Evolutionary conservation across 2,888 invertebrate species (phyloP).

Genomic region (Bombylius major): DNA sequence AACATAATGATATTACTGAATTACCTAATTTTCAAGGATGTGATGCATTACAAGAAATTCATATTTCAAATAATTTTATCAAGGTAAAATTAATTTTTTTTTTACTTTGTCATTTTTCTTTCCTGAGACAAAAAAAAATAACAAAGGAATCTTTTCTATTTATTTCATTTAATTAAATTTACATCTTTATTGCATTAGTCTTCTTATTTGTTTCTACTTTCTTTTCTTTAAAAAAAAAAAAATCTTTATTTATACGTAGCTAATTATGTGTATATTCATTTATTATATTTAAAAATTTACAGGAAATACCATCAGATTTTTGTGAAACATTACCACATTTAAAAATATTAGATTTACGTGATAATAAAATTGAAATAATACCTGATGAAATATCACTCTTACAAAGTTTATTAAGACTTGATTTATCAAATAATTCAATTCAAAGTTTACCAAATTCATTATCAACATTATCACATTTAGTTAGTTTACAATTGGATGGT

Average conservation of each 20-base stretch:
- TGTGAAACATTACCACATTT: slow-evolving; percentile 60
- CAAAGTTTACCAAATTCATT: slow-evolving; percentile 54
- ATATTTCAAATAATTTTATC: slow-evolving; percentile 72
- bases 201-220: too few species aligned
- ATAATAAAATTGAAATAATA: slow-evolving; percentile 63
- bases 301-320: slow-evolving; percentile 58
- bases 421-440: slow-evolving; percentile 70
- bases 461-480: slow-evolving; percentile 60
- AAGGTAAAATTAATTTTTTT: slow-evolving; percentile 38
- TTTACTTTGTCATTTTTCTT: too few species aligned
- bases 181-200: too few species aligned
- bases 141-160: too few species aligned
- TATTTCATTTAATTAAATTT: too few species aligned
- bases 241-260: too few species aligned
- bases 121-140: not conserved
- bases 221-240: too few species aligned
- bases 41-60: slow-evolving; percentile 61
- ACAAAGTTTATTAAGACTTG: slow-evolving; percentile 65
- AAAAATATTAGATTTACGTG: slow-evolving; percentile 62
- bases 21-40: slow-evolving; percentile 71
- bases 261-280: too few species aligned
- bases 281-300: slow-evolving; percentile 11
- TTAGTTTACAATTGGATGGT: slow-evolving; percentile 72
- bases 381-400: slow-evolving; percentile 69
- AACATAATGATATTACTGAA: slow-evolving; percentile 65